Evolutionary conservation across 2,113 vertebrate species (phyloP).

Genomic region (Notothenia coriiceps): DNA sequence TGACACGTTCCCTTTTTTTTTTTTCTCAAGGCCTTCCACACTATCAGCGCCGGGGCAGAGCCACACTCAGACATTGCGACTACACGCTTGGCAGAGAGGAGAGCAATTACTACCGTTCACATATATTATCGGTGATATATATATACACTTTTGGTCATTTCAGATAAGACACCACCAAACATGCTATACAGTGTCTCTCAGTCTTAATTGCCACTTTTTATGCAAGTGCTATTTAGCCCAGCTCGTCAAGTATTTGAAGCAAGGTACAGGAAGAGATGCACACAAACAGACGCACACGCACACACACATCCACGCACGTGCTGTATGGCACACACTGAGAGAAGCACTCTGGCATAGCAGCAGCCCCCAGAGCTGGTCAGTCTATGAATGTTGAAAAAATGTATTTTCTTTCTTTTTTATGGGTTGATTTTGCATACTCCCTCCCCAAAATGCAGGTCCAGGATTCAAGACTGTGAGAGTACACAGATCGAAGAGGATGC

Average conservation of each 20-base stretch:
- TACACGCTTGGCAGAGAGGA: conserved; percentile 58
- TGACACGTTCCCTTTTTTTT: conserved; percentile 13
- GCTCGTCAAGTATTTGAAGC: conserved; percentile 80
- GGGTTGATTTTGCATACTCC: conserved; percentile 69
- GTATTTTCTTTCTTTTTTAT: conserved; percentile 17
- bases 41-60: conserved; percentile 43
- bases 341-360: conserved; percentile 59
- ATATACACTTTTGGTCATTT: conserved; percentile 73
- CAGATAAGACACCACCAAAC: conserved; percentile 68
- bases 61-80: conserved; percentile 50
- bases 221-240: conserved; percentile 74
- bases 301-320: conserved; percentile 3
- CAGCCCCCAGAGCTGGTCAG: conserved; percentile 57
- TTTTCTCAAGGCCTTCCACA: conserved; percentile 42
- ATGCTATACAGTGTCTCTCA: conserved; percentile 73
- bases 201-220: conserved; percentile 65
- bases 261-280: conserved; percentile 70
- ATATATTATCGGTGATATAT: conserved; percentile 67
- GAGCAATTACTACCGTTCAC: conserved; percentile 66
- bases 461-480: conserved; percentile 41
- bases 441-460: conserved; percentile 59
- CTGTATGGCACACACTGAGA: conserved; percentile 32
- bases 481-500: conserved; percentile 44
- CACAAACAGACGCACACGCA: conserved; percentile 25
- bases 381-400: conserved; percentile 49